These are phyloP conservation scores for Chondrosia reniformis DNA, from an alignment of 37 sponge, comb jelly and placozoan genomes.

Conservation along the genomic window DNA sequence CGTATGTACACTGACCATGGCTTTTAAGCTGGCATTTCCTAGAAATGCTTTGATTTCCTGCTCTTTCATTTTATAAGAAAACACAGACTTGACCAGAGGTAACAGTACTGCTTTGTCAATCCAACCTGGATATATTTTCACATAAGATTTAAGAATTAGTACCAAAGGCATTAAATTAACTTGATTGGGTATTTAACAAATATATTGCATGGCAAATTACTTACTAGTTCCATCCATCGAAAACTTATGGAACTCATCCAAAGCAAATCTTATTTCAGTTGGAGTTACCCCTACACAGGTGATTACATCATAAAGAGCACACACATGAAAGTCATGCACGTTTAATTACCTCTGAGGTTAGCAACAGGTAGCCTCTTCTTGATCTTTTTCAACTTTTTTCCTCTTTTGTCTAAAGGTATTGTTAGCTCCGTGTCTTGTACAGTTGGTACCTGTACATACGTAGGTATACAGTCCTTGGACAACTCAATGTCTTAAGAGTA, in stretches of 20 bases:
- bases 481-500: too few species aligned
- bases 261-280: conserved; percentile 44
- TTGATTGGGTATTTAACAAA: too few species aligned
- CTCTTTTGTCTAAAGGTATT: conserved; percentile 59
- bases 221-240: conserved; percentile 48
- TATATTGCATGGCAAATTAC: too few species aligned
- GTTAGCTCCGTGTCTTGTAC: conserved; percentile 44
- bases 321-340: background rate
- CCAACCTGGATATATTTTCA: conserved; percentile 58
- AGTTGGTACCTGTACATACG: conserved; percentile 54
- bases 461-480: too few species aligned
- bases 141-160: too few species aligned
- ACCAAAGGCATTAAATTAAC: too few species aligned
- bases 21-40: conserved; percentile 21
- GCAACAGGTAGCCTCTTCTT: conserved; percentile 43
- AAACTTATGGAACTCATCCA: conserved; percentile 59
- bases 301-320: background rate
- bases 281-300: conserved; percentile 48
- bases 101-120: conserved; percentile 49
- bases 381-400: conserved; percentile 38
- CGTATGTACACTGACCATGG: conserved; percentile 47
- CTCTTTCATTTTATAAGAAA: conserved; percentile 24
- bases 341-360: conserved; percentile 54
- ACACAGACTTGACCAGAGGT: conserved; percentile 58
- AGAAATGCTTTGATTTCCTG: conserved; percentile 40